Evolutionary conservation across 2,113 vertebrate genomes (phyloP), one percentile per base, ranked within the genome.

Genomic region (Carassius carassius): DNA sequence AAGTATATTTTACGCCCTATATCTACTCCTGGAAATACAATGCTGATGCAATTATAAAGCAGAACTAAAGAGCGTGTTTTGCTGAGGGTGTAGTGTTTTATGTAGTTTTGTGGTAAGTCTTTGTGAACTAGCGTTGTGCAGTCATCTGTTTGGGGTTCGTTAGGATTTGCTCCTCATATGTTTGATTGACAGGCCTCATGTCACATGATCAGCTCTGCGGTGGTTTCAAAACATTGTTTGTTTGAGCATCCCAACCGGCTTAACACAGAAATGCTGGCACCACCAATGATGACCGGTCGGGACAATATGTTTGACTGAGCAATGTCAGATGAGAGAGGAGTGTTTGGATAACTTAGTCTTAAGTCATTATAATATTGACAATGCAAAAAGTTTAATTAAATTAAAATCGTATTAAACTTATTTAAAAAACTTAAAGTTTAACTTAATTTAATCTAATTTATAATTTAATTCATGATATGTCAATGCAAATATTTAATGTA

Each of bases 131-230:
- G 21, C 6, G 6, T 65, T 69, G 29, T 81, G 62, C 37, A 3
- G 58, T 80, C 78, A 47, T 80, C 58, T 80, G 35, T 79, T 81
- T 81, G 41, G 62, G 62, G 79, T 81, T 69, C 16, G 9, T 29
- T n/a, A 51, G 58, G 60, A 80, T 80, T 80, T 65, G 16, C 58
- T 62, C 4, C n/a, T 79, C n/a, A 11, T 79, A 13, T 25, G n/a
- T 63, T 47, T 79, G 75, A 58, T 35, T 37, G 77, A 44, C 54
- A 19, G 21, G 19, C 8, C 14, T 44, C 47, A 10, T 25, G 58
- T 54, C n/a, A 76, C 41, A 73, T 14, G 5, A 44, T 44, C 67
- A n/a, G 32, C 35, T 72, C 65, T 16, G 25, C 0, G 7, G 63
- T 67, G 63, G 65, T 69, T 47, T 44, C 0, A 6, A 74, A 73